Evolutionary conservation across 2,888 invertebrate genomes (phyloP).

Genomic region (Noctua pronuba): DNA sequence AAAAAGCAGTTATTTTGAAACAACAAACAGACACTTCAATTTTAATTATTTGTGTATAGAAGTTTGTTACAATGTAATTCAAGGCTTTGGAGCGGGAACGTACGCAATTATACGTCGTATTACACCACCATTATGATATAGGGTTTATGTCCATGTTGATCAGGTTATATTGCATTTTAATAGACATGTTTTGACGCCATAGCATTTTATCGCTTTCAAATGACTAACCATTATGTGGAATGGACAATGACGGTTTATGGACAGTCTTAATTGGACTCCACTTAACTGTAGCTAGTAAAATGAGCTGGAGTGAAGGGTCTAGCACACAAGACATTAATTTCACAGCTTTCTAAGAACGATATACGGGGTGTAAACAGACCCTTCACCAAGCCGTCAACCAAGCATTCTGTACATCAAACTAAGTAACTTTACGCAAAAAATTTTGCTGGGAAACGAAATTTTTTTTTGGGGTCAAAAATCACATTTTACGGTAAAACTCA

Average conservation of each 20-base stretch:
- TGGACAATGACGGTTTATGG: conserved; percentile 50
- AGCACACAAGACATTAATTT: conserved; percentile 16
- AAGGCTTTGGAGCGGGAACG: conserved; percentile 15
- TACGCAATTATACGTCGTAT: conserved; percentile 22
- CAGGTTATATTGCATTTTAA: conserved; percentile 47
- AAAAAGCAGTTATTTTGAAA: too few relatives aligned
- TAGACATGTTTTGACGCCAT: conserved; percentile 45
- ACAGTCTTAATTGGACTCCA: conserved; percentile 50
- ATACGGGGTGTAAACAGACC: too few relatives aligned
- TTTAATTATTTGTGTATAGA: not conserved
- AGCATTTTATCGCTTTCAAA: conserved; percentile 54
- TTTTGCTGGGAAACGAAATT: too few relatives aligned
- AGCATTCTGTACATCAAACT: too few relatives aligned
- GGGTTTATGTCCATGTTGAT: conserved; percentile 28
- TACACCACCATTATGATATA: conserved; percentile 15
- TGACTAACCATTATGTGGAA: conserved; percentile 46
- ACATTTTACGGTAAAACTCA: too few relatives aligned
- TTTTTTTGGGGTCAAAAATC: too few relatives aligned
- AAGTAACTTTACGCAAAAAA: too few relatives aligned
- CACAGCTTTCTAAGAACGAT: not conserved
- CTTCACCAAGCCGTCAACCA: too few relatives aligned
- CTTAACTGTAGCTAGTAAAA: conserved; percentile 23
- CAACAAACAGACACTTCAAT: not conserved
- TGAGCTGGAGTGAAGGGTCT: conserved; percentile 1
- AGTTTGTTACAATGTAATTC: conserved; percentile 8